phyloP scores from a whole-genome alignment of 1,140 invertebrate species.

The Mya arenaria region DNA sequence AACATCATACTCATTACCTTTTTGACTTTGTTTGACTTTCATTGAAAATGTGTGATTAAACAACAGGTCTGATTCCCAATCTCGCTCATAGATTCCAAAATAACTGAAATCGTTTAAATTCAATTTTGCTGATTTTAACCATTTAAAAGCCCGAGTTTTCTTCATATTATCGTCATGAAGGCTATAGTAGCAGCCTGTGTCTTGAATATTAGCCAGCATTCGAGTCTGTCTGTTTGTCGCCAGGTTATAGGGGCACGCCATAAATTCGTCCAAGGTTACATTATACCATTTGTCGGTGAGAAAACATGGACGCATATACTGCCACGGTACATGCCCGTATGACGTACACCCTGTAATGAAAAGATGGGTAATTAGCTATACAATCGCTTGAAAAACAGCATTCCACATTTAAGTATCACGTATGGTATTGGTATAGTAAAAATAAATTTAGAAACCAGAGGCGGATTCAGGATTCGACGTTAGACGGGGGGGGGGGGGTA shows the following conservation, averaged over 20 bases:
- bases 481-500: too few relatives aligned
- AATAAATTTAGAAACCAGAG: too few relatives aligned
- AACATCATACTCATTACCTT: too few relatives aligned
- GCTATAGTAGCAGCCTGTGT: neutral
- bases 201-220: neutral
- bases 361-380: too few relatives aligned
- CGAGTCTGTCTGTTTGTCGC: slow-evolving; percentile 9
- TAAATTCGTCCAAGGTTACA: slow-evolving; percentile 13
- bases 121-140: neutral
- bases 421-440: too few relatives aligned
- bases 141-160: neutral
- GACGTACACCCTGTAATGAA: too few relatives aligned
- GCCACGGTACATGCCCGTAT: too few relatives aligned
- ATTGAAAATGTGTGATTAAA: neutral
- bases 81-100: neutral
- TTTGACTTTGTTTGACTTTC: neutral
- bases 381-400: too few relatives aligned
- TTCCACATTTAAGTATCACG: too few relatives aligned
- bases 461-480: too few relatives aligned
- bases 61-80: neutral
- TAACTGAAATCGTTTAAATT: neutral
- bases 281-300: neutral
- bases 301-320: slow-evolving; percentile 5
- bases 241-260: slow-evolving; percentile 3
- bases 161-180: neutral